Evolutionary conservation across 2,888 invertebrate species (phyloP).

Genomic region (Junonia oenone): DNA sequence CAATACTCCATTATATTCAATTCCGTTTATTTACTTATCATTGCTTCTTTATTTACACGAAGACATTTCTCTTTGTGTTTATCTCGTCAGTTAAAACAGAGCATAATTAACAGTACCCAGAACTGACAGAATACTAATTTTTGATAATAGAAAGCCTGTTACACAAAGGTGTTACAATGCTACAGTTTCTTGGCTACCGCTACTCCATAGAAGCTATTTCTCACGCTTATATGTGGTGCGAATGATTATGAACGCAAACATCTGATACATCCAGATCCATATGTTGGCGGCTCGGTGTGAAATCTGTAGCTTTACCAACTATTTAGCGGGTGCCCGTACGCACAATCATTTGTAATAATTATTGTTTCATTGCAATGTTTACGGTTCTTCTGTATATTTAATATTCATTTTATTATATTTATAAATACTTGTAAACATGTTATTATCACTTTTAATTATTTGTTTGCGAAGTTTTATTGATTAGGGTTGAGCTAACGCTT

Average conservation of each 20-base stretch:
- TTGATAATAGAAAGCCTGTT: slow-evolving; percentile 52
- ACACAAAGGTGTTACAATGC: slow-evolving; percentile 57
- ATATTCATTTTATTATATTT: slow-evolving; percentile 41
- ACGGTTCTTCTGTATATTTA: slow-evolving; percentile 59
- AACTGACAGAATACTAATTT: slow-evolving; percentile 60
- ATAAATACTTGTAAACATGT: slow-evolving; percentile 18
- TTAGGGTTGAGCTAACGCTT: background rate
- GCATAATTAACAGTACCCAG: slow-evolving; percentile 61
- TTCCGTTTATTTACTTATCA: slow-evolving; percentile 17
- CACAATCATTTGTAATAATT: slow-evolving; percentile 79
- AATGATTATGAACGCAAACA: slow-evolving; percentile 76
- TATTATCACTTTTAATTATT: slow-evolving; percentile 4
- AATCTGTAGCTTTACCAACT: slow-evolving; percentile 78
- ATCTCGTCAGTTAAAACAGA: slow-evolving; percentile 36
- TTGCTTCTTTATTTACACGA: slow-evolving; percentile 23
- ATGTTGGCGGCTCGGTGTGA: slow-evolving; percentile 78
- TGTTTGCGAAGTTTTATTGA: background rate
- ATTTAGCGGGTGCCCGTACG: slow-evolving; percentile 71
- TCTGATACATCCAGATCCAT: slow-evolving; percentile 77
- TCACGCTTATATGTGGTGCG: slow-evolving; percentile 72
- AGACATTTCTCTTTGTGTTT: slow-evolving; percentile 32
- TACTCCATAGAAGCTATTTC: slow-evolving; percentile 62
- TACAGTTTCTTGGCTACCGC: slow-evolving; percentile 67
- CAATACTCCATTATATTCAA: slow-evolving; percentile 6
- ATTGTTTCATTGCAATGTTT: slow-evolving; percentile 76